A percentile compares a stretch with the other conserved stretches of the same genome.
These are phyloP conservation scores for Paedocypris micromegethes DNA, from an alignment of 2,797 vertebrate species.

Conservation along the genomic window DNA sequence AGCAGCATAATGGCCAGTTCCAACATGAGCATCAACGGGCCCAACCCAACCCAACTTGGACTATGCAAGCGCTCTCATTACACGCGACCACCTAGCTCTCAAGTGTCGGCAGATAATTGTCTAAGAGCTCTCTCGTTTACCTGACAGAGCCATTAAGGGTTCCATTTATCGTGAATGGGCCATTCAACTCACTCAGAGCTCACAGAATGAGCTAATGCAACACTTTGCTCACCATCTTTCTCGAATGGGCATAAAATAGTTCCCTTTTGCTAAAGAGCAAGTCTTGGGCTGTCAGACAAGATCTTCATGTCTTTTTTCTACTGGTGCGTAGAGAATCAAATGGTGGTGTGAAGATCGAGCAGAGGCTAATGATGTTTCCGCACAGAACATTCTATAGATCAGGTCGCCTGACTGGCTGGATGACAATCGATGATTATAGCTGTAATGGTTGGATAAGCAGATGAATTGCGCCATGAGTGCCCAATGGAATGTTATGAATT, in stretches of 20 bases:
- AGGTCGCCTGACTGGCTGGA: conserved; percentile 47
- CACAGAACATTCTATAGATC: conserved; percentile 59
- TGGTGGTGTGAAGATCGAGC: conserved; percentile 34
- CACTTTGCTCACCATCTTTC: conserved; percentile 43
- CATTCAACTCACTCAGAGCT: conserved; percentile 58
- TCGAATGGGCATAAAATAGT: neutral
- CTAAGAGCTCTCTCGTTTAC: conserved; percentile 53
- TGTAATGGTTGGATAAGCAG: conserved; percentile 59
- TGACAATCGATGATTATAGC: conserved; percentile 62
- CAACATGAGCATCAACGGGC: conserved; percentile 4
- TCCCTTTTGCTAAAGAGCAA: conserved; percentile 13
- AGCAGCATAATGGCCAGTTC: conserved; percentile 3
- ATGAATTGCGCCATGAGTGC: conserved; percentile 58
- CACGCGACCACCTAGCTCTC: conserved; percentile 47
- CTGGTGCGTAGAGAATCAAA: conserved; percentile 51
- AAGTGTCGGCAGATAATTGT: conserved; percentile 55
- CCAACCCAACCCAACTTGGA: neutral
- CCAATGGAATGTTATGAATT: conserved; percentile 44
- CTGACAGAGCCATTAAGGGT: conserved; percentile 50
- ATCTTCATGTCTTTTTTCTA: conserved; percentile 47
- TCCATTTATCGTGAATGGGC: conserved; percentile 55
- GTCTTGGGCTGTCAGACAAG: conserved; percentile 26
- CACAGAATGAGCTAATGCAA: conserved; percentile 55
- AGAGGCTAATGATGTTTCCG: conserved; percentile 65
- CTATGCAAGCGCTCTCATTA: conserved; percentile 2